Percentiles rank a stretch among this genome's conserved stretches.
Evolutionary conservation across 1,140 invertebrate genomes (phyloP).

Genomic region (Bombus picipes): DNA sequence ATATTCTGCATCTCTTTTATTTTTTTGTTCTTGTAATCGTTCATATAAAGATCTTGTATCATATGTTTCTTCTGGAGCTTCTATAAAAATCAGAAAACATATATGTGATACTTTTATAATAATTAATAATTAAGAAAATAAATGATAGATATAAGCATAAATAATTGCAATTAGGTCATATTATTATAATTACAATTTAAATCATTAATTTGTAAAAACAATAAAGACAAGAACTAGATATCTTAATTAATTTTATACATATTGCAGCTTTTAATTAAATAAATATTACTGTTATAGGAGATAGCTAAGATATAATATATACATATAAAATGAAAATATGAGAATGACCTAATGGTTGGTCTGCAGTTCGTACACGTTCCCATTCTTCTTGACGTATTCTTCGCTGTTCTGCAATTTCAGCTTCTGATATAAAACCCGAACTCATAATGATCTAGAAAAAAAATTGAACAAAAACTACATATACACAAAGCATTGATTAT

Average conservation of each 20-base stretch:
- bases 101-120: background rate
- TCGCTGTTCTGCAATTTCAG: conserved; percentile 91
- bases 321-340: conserved; percentile 6
- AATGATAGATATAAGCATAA: background rate
- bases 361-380: conserved; percentile 94
- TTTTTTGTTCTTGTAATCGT: conserved; percentile 94
- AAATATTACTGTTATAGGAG: background rate
- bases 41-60: conserved; percentile 94
- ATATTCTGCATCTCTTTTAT: conserved; percentile 95
- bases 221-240: background rate
- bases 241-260: background rate
- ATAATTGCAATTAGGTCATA: background rate
- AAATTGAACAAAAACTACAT: background rate
- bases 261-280: background rate
- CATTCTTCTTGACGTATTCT: conserved; percentile 94
- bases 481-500: background rate
- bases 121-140: background rate
- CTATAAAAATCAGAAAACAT: conserved; percentile 42
- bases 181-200: background rate
- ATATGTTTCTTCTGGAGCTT: conserved; percentile 90
- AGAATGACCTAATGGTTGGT: conserved; percentile 92
- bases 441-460: conserved; percentile 85
- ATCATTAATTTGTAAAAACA: background rate
- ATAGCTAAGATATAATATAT: background rate
- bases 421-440: conserved; percentile 94